phyloP scores from a whole-genome alignment of 2,888 invertebrate genomes.

The Agrypnus murinus region DNA sequence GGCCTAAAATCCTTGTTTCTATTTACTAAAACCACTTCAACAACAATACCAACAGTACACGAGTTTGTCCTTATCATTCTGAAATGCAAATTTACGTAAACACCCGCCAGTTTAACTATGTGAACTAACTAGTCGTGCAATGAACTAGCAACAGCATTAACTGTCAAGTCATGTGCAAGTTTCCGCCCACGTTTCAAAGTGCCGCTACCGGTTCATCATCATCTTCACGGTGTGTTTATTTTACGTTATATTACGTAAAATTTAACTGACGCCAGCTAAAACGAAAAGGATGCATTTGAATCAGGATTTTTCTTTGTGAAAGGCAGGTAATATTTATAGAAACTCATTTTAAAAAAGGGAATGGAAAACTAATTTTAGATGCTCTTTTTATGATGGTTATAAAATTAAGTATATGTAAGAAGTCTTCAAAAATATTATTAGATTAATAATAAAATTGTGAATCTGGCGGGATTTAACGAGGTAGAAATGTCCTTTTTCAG shows the following conservation, averaged over 20 bases:
- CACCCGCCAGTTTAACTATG: not conserved
- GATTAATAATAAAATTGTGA: not conserved
- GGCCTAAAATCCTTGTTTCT: too few species aligned
- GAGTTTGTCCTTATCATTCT: not conserved
- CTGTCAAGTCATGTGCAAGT: slow-evolving; percentile 30
- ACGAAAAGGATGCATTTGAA: slow-evolving; percentile 3
- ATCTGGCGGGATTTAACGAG: not conserved
- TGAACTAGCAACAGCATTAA: slow-evolving; percentile 31
- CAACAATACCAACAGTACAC: too few species aligned
- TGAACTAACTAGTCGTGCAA: slow-evolving; percentile 28
- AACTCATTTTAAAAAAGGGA: not conserved
- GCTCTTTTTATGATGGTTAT: not conserved
- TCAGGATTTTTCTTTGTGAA: not conserved
- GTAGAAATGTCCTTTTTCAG: slow-evolving; percentile 5
- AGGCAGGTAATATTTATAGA: slow-evolving; percentile 4
- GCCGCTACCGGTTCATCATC: slow-evolving; percentile 38
- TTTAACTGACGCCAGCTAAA: not conserved
- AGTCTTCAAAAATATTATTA: not conserved
- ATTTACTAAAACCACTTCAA: too few species aligned
- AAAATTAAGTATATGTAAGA: not conserved
- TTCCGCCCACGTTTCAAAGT: slow-evolving; percentile 42
- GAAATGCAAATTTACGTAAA: slow-evolving; percentile 28
- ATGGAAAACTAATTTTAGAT: slow-evolving; percentile 1
- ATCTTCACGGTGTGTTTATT: slow-evolving; percentile 21
- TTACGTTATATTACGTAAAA: slow-evolving; percentile 13